Conservation (phyloP, 1,140 invertebrate species). For the Meloidogyne hapla region DNA sequence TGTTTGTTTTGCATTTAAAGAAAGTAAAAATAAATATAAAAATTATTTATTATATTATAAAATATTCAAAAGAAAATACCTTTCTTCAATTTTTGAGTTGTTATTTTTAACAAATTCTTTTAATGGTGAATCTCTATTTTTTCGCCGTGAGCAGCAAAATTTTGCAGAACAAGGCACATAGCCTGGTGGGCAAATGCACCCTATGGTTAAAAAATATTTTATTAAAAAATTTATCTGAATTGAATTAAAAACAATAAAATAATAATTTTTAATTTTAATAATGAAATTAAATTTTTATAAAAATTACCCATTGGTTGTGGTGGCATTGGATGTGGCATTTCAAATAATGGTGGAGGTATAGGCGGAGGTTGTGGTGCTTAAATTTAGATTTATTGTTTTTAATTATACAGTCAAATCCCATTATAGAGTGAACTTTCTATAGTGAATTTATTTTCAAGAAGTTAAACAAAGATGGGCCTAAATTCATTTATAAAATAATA, state of each 20-base stretch:
- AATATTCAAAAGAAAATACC: no score
- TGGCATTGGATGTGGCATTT: neutral
- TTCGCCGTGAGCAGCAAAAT: slow-evolving; percentile 16
- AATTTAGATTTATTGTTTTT: neutral
- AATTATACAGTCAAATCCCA: no score
- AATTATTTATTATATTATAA: no score
- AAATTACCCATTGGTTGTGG: neutral
- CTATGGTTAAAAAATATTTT: neutral
- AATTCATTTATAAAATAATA: neutral
- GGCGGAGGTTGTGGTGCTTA: neutral
- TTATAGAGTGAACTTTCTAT: no score
- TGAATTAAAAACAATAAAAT: neutral
- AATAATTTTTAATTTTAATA: neutral
- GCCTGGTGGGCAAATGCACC: slow-evolving; percentile 25
- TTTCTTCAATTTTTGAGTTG: neutral
- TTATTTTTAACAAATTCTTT: neutral
- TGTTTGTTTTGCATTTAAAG: no score
- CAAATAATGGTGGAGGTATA: slow-evolving; percentile 2
- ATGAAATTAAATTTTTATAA: neutral
- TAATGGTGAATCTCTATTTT: slow-evolving; percentile 5
- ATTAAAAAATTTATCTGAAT: neutral
- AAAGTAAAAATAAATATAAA: no score
- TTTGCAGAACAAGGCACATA: slow-evolving; percentile 23
- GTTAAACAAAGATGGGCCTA: no score
- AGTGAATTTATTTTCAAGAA: no score